Evolutionary conservation across 2,113 vertebrate species (phyloP).

Genomic region (Salvelinus sp.): DNA sequence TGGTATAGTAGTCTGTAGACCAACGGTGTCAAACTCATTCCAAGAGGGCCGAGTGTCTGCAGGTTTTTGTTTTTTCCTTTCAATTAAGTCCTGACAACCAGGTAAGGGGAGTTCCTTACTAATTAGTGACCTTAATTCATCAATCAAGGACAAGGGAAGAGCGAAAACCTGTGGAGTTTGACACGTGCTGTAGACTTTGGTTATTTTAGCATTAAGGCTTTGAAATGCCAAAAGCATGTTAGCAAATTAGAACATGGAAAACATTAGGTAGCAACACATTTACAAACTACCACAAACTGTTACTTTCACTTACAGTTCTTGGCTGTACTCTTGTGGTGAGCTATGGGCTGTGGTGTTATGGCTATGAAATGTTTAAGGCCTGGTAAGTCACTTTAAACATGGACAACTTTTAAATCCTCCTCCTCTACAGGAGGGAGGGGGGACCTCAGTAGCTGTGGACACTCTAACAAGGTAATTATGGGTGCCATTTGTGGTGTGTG

Average conservation of each 20-base stretch:
- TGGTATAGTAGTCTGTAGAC: no score
- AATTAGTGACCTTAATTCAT: no score
- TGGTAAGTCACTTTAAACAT: background rate
- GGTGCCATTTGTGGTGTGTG: background rate
- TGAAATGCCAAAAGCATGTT: slow-evolving; percentile 37
- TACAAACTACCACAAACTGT: slow-evolving; percentile 45
- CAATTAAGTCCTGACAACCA: no score
- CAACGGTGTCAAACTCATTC: no score
- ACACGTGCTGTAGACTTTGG: background rate
- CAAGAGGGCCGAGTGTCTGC: no score
- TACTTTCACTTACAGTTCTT: slow-evolving; percentile 31
- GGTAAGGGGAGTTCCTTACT: no score
- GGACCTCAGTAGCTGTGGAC: background rate
- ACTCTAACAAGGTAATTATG: slow-evolving; percentile 5
- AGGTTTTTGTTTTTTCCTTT: no score
- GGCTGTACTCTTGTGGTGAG: slow-evolving; percentile 25
- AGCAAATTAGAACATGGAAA: background rate
- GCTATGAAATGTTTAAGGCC: no score
- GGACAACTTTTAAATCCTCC: slow-evolving; percentile 34
- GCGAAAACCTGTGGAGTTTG: no score
- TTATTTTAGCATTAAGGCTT: slow-evolving; percentile 2
- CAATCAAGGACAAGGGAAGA: no score
- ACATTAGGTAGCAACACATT: slow-evolving; percentile 33
- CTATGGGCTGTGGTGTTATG: no score
- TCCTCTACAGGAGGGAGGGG: background rate